phyloP scores from a whole-genome alignment of 1,140 invertebrate genomes.

The Drosophila burlai region DNA sequence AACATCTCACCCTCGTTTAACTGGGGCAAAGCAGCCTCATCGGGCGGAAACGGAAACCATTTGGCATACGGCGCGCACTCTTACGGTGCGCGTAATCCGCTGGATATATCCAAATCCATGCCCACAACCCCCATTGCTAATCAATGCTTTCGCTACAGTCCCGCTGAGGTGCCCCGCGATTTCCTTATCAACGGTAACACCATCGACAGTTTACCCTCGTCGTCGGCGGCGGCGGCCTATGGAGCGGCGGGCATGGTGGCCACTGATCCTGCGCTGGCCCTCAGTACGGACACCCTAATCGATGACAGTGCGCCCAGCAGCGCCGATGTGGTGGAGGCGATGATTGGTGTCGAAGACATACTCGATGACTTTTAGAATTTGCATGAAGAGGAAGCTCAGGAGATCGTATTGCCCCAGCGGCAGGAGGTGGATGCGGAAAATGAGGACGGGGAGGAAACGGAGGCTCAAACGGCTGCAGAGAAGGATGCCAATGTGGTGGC shows the following conservation, averaged over 20 bases:
- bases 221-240: constrained; percentile 56
- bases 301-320: constrained; percentile 64
- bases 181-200: constrained; percentile 88
- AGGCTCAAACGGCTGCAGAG: constrained; percentile 16
- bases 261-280: constrained; percentile 35
- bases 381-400: constrained; percentile 79
- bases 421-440: constrained; percentile 13
- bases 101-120: constrained; percentile 87
- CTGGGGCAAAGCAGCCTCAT: constrained; percentile 60
- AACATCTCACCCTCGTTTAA: constrained; percentile 67
- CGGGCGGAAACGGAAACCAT: constrained; percentile 18
- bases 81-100: constrained; percentile 51
- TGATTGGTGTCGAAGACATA: constrained; percentile 71
- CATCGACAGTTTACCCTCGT: constrained; percentile 78
- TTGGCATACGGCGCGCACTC: constrained; percentile 19
- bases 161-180: constrained; percentile 85
- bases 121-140: constrained; percentile 87
- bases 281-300: constrained; percentile 61
- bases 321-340: constrained; percentile 71
- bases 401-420: constrained; percentile 15
- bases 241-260: constrained; percentile 42
- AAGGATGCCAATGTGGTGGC: constrained; percentile 56
- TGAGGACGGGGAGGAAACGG: constrained; percentile 11
- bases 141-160: constrained; percentile 87
- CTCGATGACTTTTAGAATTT: constrained; percentile 83